These are phyloP conservation scores for Malurus cyaneus DNA, from an alignment of 2,113 vertebrate genomes.

Conservation along the genomic window DNA sequence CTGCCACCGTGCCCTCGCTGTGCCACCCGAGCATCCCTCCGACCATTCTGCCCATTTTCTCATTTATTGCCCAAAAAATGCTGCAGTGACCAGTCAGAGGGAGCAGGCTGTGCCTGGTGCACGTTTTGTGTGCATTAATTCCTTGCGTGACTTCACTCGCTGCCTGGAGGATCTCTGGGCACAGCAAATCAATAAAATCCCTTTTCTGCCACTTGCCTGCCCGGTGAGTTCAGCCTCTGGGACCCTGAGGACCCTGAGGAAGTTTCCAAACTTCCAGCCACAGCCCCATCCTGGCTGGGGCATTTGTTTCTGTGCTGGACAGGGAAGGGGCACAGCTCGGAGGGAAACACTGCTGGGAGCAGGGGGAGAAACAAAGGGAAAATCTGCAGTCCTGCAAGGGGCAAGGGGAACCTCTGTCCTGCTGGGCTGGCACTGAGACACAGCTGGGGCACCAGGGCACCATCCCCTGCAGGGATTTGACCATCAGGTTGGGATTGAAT, in stretches of 20 bases:
- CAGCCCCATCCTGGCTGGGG: not conserved
- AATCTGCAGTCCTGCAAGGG: not conserved
- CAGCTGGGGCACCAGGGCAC: not conserved
- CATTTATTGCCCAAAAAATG: not conserved
- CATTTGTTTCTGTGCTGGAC: not conserved
- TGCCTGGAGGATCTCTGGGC: not conserved
- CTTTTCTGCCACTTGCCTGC: not conserved
- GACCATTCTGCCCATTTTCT: not conserved
- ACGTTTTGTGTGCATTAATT: accelerated
- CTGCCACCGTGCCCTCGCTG: not conserved
- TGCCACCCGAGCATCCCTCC: not conserved
- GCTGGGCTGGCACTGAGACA: not conserved
- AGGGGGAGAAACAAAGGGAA: not conserved
- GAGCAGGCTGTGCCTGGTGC: not conserved
- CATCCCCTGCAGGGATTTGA: not conserved
- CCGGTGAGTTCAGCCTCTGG: accelerated
- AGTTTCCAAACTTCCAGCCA: not conserved
- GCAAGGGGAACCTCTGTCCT: not conserved
- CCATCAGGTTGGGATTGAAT: not conserved
- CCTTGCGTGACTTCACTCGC: accelerated
- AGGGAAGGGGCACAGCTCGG: not conserved
- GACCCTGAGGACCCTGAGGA: not conserved
- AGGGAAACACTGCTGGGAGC: not conserved
- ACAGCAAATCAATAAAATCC: not conserved
- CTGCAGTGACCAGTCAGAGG: not conserved